Evolutionary conservation across 2,888 invertebrate genomes (phyloP).

Genomic region (Orchestes rusci): DNA sequence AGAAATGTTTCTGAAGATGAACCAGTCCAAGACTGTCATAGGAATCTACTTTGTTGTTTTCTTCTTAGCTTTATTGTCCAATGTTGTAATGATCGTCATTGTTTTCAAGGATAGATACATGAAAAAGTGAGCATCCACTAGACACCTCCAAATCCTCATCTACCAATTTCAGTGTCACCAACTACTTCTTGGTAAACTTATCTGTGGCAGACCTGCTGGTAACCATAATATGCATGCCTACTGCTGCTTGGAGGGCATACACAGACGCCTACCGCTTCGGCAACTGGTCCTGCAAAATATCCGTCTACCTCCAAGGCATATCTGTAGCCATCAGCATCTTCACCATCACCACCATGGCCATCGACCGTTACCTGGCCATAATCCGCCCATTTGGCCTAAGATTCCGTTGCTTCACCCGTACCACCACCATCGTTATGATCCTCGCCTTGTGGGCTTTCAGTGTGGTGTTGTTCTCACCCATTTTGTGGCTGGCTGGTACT

Average conservation of each 20-base stretch:
- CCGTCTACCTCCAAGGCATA: slow-evolving; percentile 68
- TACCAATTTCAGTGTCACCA: slow-evolving; percentile 55
- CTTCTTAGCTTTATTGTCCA: too few relatives aligned
- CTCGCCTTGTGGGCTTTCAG: slow-evolving; percentile 59
- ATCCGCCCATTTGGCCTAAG: slow-evolving; percentile 66
- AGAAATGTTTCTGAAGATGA: too few relatives aligned
- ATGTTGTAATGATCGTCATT: too few relatives aligned
- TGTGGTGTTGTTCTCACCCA: slow-evolving; percentile 59
- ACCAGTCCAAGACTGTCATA: too few relatives aligned
- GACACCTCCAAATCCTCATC: neutral
- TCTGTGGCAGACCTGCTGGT: slow-evolving; percentile 67
- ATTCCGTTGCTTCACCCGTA: slow-evolving; percentile 61
- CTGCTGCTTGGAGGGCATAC: slow-evolving; percentile 62
- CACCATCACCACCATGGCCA: slow-evolving; percentile 72
- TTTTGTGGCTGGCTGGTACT: slow-evolving; percentile 41
- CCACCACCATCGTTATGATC: slow-evolving; percentile 58
- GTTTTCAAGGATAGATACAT: too few relatives aligned
- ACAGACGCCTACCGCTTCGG: slow-evolving; percentile 67
- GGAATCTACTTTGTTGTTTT: too few relatives aligned
- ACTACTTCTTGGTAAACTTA: slow-evolving; percentile 68
- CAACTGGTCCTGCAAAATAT: slow-evolving; percentile 65
- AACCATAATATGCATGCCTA: slow-evolving; percentile 68
- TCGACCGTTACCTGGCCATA: slow-evolving; percentile 69
- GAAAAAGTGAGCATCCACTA: too few relatives aligned
- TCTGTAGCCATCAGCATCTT: slow-evolving; percentile 74